These are phyloP conservation scores for Ypsolopha sequella DNA, from an alignment of 2,888 invertebrate species.

Conservation along the genomic window DNA sequence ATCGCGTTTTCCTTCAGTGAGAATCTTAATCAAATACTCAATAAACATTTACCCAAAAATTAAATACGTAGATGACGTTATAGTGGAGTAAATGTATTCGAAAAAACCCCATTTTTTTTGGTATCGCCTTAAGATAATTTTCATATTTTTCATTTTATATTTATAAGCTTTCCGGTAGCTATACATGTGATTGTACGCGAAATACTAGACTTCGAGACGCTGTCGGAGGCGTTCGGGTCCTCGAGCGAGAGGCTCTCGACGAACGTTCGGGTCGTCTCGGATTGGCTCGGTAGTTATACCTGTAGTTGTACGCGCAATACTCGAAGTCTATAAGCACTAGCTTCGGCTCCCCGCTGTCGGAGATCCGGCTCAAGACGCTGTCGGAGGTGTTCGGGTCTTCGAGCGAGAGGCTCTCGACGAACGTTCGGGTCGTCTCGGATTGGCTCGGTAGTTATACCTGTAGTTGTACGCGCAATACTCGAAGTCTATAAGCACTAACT, in stretches of 20 bases:
- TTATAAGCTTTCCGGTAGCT: too few species aligned
- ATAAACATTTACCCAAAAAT: too few species aligned
- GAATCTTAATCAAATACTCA: too few species aligned
- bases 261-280: slow-evolving; percentile 7
- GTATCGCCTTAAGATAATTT: too few species aligned
- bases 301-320: slow-evolving; percentile 93
- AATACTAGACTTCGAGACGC: slow-evolving; percentile 79
- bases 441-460: neutral
- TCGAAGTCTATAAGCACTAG: slow-evolving; percentile 89
- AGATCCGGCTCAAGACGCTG: slow-evolving; percentile 36
- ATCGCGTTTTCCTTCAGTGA: too few species aligned
- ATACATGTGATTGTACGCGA: slow-evolving; percentile 92
- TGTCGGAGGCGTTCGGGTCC: slow-evolving; percentile 48
- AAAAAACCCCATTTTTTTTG: too few species aligned
- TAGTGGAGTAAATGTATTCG: too few species aligned
- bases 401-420: too few species aligned
- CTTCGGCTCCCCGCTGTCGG: slow-evolving; percentile 66
- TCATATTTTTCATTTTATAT: too few species aligned
- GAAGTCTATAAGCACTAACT: slow-evolving; percentile 85
- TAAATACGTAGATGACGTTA: too few species aligned
- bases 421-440: slow-evolving; percentile 6
- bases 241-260: slow-evolving; percentile 23
- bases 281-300: too few species aligned
- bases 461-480: slow-evolving; percentile 95
- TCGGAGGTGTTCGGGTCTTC: slow-evolving; percentile 49